Conservation (phyloP, 2,888 invertebrate genomes). For the Euzophera pinguis region DNA sequence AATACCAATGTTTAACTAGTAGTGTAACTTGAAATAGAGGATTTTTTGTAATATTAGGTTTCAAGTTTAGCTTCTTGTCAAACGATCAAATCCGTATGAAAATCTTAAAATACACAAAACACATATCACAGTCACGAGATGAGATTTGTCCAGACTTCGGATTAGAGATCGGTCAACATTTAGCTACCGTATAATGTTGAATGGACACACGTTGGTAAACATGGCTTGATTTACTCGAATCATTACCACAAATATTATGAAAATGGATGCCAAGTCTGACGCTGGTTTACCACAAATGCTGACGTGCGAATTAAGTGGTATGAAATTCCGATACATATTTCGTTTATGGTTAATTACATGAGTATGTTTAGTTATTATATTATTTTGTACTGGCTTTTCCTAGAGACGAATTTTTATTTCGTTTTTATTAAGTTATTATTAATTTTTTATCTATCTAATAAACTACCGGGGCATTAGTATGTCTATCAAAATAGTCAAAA, state of each 20-base stretch:
- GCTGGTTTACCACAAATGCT: neutral
- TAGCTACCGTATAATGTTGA: conserved; percentile 1
- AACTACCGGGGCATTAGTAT: too few species aligned
- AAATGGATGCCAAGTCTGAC: conserved; percentile 1
- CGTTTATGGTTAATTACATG: neutral
- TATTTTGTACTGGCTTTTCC: too few species aligned
- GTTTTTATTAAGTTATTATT: too few species aligned
- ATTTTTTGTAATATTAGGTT: too few species aligned
- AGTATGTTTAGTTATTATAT: too few species aligned
- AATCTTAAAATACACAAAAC: neutral
- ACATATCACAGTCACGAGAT: neutral
- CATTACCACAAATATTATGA: conserved; percentile 6
- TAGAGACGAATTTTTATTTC: too few species aligned
- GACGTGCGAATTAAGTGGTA: neutral
- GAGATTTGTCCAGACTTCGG: neutral
- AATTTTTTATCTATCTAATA: too few species aligned
- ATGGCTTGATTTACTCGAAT: neutral
- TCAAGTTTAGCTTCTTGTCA: too few species aligned
- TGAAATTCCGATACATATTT: neutral
- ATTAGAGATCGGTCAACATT: neutral
- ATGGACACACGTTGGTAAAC: conserved; percentile 1
- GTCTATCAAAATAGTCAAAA: too few species aligned
- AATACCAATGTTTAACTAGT: too few species aligned
- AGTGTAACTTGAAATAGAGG: too few species aligned
- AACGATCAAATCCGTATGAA: too few species aligned